phyloP scores from a whole-genome alignment of 2,113 vertebrate species.

The Tragelaphus imberbis region DNA sequence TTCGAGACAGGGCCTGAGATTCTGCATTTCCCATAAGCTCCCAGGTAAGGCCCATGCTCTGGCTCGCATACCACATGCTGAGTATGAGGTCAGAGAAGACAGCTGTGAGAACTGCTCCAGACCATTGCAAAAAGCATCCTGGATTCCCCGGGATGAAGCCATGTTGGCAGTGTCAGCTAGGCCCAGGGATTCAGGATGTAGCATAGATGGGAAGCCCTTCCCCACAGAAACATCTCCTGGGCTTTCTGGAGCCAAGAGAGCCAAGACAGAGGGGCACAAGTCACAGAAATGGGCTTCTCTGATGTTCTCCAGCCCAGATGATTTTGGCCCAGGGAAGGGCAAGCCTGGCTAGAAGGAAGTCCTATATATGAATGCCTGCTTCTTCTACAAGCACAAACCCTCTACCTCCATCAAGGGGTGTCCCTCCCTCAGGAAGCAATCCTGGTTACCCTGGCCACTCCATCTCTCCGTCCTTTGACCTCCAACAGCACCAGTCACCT shows the following conservation, averaged over 20 bases:
- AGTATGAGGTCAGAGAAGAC: background rate
- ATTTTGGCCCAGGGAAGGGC: background rate
- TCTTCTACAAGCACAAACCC: background rate
- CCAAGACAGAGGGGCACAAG: background rate
- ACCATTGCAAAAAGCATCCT: background rate
- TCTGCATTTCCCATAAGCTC: background rate
- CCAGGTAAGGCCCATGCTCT: background rate
- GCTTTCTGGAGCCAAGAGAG: background rate
- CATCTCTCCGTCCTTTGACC: background rate
- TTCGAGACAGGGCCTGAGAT: background rate
- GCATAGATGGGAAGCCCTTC: background rate
- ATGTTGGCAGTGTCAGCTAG: background rate
- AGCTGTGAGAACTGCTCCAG: background rate
- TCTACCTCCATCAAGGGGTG: background rate
- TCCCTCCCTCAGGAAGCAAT: background rate
- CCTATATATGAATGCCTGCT: background rate
- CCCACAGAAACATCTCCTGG: background rate
- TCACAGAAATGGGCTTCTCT: background rate
- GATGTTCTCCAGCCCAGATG: too few relatives aligned
- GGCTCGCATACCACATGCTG: background rate
- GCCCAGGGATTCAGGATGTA: background rate
- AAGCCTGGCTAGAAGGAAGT: background rate
- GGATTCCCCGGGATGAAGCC: background rate
- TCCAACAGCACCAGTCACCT: rapidly evolving
- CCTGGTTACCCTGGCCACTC: background rate